Percentiles rank a stretch among this genome's conserved stretches.
Conservation (phyloP, 2,113 vertebrate genomes). For the Plecturocebus donacophilus region DNA sequence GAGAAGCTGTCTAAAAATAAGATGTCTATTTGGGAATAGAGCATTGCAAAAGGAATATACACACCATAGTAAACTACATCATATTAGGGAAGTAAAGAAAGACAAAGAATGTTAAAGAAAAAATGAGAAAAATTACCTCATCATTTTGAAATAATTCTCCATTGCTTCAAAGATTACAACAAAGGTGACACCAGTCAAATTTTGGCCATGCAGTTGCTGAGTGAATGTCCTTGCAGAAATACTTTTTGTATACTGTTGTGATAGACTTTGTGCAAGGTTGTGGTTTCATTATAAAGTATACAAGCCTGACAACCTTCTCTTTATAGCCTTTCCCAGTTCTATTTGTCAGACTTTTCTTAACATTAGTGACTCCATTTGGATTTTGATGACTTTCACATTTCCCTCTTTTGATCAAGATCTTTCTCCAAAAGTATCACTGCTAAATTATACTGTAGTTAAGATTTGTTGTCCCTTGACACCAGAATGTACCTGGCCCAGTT, state of each 20-base stretch:
- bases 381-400: not conserved
- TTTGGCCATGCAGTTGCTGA: not conserved
- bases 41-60: not conserved
- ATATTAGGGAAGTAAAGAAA: not conserved
- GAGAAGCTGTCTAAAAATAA: not conserved
- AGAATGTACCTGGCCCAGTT: not conserved
- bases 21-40: not conserved
- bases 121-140: not conserved
- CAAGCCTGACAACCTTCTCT: not conserved
- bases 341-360: not conserved
- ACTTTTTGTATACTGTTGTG: not conserved
- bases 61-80: not conserved
- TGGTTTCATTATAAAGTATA: not conserved
- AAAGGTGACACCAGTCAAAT: not conserved
- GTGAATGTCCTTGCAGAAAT: not conserved
- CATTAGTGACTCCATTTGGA: not conserved
- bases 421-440: not conserved
- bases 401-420: not conserved
- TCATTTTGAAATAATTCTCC: not conserved
- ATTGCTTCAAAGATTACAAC: not conserved
- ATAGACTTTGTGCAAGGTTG: not conserved
- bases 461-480: not conserved
- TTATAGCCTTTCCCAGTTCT: not conserved
- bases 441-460: not conserved
- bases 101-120: not conserved